phyloP scores from a whole-genome alignment of 2,797 vertebrate genomes.

The Falco naumanni region DNA sequence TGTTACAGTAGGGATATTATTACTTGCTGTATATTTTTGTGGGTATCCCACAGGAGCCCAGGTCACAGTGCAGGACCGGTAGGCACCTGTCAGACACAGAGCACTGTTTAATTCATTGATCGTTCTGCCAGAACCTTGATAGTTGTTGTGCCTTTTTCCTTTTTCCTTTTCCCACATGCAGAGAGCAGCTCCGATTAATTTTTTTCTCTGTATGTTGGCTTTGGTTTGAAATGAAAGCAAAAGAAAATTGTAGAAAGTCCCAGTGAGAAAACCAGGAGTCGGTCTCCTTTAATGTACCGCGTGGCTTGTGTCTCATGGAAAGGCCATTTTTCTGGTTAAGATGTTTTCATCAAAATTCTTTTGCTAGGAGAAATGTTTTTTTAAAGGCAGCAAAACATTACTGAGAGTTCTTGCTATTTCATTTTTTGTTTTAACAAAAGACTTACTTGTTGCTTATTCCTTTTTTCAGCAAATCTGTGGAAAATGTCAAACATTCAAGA shows the following conservation, averaged over 20 bases:
- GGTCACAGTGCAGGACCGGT: not conserved
- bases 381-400: not conserved
- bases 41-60: not conserved
- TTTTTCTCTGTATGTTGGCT: slow-evolving; percentile 3
- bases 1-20: not conserved
- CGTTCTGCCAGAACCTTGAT: slow-evolving; percentile 15
- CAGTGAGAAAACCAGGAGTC: not conserved
- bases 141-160: not conserved
- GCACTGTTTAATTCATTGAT: slow-evolving; percentile 21
- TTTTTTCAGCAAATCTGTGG: not conserved
- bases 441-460: not conserved
- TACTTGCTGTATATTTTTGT: not conserved
- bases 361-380: not conserved
- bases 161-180: not conserved
- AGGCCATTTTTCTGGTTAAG: not conserved
- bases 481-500: not conserved
- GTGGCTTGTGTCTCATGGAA: not conserved
- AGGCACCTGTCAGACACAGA: not conserved
- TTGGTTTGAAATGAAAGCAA: slow-evolving; percentile 48
- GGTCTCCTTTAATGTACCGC: not conserved
- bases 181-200: not conserved
- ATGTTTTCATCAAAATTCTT: not conserved
- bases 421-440: not conserved
- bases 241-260: slow-evolving; percentile 18
- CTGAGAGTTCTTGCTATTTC: not conserved